Evolutionary conservation across 1,140 invertebrate species (phyloP).

Genomic region (Pinna nobilis): DNA sequence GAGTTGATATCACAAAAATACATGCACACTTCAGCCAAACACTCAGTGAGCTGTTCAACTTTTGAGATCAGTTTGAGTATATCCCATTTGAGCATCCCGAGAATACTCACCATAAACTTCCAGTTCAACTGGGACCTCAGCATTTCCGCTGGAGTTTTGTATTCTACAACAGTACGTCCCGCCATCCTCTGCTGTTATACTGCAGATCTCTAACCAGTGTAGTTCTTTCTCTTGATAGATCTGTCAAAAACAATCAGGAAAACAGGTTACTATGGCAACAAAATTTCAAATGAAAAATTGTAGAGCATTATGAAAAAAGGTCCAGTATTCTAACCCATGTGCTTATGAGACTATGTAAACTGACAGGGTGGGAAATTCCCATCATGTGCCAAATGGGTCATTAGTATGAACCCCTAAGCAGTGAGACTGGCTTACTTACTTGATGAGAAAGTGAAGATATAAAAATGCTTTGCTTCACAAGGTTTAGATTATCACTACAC

Average conservation of each 20-base stretch:
- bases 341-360: no score
- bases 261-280: no score
- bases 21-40: neutral
- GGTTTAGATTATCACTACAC: no score
- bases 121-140: conserved; percentile 59
- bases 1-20: no score
- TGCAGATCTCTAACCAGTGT: conserved; percentile 80
- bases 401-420: neutral
- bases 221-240: conserved; percentile 61
- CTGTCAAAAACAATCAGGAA: conserved; percentile 56
- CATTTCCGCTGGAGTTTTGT: conserved; percentile 88
- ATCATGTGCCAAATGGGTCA: neutral
- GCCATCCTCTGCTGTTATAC: conserved; percentile 93
- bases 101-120: conserved; percentile 67
- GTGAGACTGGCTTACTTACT: neutral
- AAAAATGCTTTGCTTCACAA: no score
- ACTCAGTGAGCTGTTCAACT: neutral
- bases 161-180: conserved; percentile 96
- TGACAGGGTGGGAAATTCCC: neutral
- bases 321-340: neutral
- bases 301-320: neutral
- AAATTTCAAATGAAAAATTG: neutral
- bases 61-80: neutral
- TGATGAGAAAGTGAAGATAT: no score
- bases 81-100: neutral